A percentile compares a stretch with the other conserved stretches of the same genome.
Conservation (phyloP, 1,140 invertebrate genomes). For the Panulirus ornatus region DNA sequence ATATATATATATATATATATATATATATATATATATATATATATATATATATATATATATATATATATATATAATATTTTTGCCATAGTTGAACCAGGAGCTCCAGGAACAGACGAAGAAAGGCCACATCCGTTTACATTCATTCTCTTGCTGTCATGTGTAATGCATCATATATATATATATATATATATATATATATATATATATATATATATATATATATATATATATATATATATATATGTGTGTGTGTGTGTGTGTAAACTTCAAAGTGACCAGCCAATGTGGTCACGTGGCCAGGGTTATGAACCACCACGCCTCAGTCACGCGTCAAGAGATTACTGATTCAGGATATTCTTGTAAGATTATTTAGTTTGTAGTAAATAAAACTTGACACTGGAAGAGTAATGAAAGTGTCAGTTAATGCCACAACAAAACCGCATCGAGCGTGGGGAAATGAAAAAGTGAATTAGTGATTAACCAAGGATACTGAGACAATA, state of each 20-base stretch:
- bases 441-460: background rate
- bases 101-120: too few species aligned
- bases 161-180: constrained; percentile 23
- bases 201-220: constrained; percentile 25
- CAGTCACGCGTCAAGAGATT: too few species aligned
- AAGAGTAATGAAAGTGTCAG: background rate
- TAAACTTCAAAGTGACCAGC: background rate
- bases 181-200: constrained; percentile 36
- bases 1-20: constrained; percentile 12
- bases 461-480: background rate
- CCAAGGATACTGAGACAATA: too few species aligned
- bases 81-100: too few species aligned
- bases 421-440: background rate
- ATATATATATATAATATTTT: background rate
- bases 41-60: background rate
- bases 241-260: background rate
- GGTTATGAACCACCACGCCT: background rate
- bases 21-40: background rate
- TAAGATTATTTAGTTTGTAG: background rate
- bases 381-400: background rate
- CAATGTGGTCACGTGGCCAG: background rate
- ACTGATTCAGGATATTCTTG: too few species aligned
- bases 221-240: constrained; percentile 8
- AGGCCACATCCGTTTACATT: too few species aligned
- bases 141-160: too few species aligned